Percentiles rank a stretch among this genome's conserved stretches.
Conservation (phyloP, 2,888 invertebrate species). For the Dromius quadrimaculatus region DNA sequence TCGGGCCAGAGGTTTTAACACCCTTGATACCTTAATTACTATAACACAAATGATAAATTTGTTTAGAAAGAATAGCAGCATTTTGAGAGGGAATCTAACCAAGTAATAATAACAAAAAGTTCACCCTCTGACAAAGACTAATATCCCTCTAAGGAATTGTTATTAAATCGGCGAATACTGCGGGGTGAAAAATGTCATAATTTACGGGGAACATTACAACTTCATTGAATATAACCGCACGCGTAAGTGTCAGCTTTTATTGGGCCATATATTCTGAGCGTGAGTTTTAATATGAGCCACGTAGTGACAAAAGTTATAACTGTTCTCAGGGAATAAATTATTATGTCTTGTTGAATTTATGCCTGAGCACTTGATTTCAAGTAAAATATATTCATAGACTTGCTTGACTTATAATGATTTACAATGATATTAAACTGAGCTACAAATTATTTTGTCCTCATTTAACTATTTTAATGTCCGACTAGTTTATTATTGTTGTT, state of each 20-base stretch:
- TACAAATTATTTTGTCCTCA: too few relatives aligned
- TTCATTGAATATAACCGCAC: slow-evolving; percentile 29
- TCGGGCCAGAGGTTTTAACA: too few relatives aligned
- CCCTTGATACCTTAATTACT: too few relatives aligned
- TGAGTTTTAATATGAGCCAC: slow-evolving; percentile 32
- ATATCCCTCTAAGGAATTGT: slow-evolving; percentile 12
- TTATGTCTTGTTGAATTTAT: slow-evolving; percentile 12
- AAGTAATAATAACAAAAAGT: slow-evolving; percentile 3
- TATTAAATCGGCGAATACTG: slow-evolving; percentile 28
- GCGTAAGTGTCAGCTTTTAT: slow-evolving; percentile 33
- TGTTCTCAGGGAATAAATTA: slow-evolving; percentile 6
- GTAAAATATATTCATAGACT: neutral
- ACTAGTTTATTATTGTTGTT: too few relatives aligned
- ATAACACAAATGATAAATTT: too few relatives aligned
- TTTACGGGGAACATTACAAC: slow-evolving; percentile 26
- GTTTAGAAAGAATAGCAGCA: too few relatives aligned
- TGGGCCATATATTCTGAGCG: slow-evolving; percentile 22
- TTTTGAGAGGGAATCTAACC: slow-evolving; percentile 8
- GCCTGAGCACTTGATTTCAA: neutral
- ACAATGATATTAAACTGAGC: too few relatives aligned
- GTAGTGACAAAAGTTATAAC: slow-evolving; percentile 22
- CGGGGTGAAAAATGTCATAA: slow-evolving; percentile 35
- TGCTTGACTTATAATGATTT: neutral
- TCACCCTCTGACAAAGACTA: slow-evolving; percentile 24
- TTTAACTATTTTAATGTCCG: too few relatives aligned